Evolutionary conservation across 1,140 invertebrate species (phyloP).

Genomic region (Zaprionus tsacasi): DNA sequence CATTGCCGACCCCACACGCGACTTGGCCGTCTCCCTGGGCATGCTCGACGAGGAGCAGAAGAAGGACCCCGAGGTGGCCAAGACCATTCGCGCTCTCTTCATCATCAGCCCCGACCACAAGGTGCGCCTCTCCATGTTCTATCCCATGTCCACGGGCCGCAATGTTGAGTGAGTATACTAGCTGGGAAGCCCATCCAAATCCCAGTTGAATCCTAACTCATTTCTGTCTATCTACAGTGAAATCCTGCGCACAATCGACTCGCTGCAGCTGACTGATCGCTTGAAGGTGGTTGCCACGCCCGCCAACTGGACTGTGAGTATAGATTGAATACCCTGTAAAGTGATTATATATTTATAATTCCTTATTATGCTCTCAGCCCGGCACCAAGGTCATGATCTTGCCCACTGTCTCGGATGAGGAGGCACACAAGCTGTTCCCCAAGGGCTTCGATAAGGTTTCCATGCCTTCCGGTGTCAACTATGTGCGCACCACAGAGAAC

Average conservation of each 20-base stretch:
- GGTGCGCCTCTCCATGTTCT: constrained; percentile 92
- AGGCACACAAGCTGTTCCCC: constrained; percentile 90
- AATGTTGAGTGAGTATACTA: constrained; percentile 92
- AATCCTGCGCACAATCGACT: constrained; percentile 94
- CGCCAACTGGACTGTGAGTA: constrained; percentile 93
- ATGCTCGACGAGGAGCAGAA: constrained; percentile 95
- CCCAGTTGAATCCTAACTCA: neutral
- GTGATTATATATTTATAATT: neutral
- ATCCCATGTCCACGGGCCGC: constrained; percentile 95
- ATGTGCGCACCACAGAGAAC: constrained; percentile 91
- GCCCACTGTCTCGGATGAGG: constrained; percentile 89
- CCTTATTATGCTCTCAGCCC: constrained; percentile 85
- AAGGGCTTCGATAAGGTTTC: constrained; percentile 88
- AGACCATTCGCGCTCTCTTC: constrained; percentile 94
- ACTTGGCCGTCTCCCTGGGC: constrained; percentile 91
- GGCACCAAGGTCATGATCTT: constrained; percentile 93
- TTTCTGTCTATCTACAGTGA: constrained; percentile 88
- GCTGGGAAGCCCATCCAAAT: neutral
- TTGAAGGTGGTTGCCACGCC: constrained; percentile 92
- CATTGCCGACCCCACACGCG: constrained; percentile 92
- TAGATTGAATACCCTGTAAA: constrained; percentile 19
- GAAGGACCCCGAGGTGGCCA: constrained; percentile 88
- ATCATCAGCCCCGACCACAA: constrained; percentile 94
- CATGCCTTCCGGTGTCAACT: constrained; percentile 92
- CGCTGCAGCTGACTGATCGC: constrained; percentile 91